Conservation (phyloP, 2,797 vertebrate species). For the Simalia tracyae region DNA sequence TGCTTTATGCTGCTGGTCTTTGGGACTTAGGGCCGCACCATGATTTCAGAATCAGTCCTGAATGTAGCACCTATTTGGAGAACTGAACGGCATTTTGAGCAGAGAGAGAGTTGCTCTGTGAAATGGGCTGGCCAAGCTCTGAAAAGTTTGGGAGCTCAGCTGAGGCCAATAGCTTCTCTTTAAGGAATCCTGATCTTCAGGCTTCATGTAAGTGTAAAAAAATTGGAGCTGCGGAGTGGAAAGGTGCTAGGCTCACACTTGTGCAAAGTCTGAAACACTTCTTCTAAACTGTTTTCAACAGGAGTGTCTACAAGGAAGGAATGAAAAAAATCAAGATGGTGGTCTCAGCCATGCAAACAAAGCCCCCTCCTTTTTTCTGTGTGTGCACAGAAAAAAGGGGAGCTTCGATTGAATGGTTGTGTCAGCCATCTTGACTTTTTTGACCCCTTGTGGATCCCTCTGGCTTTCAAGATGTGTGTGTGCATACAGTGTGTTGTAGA, state of each 20-base stretch:
- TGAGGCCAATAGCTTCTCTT: background rate
- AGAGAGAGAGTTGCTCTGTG: background rate
- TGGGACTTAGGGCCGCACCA: background rate
- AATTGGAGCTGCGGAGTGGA: background rate
- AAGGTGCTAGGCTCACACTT: background rate
- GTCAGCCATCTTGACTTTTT: no score
- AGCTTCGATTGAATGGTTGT: no score
- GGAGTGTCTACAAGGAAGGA: background rate
- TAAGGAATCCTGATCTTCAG: background rate
- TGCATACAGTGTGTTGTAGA: slow-evolving; percentile 28
- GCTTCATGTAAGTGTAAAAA: background rate
- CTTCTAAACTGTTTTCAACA: background rate
- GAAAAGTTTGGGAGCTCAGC: background rate
- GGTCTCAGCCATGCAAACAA: background rate
- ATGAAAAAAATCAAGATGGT: background rate
- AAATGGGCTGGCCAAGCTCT: background rate
- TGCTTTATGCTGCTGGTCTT: background rate
- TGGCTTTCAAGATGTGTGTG: no score
- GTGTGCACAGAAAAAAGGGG: background rate
- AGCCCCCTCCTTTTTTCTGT: background rate
- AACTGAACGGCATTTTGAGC: background rate
- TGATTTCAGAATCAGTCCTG: background rate
- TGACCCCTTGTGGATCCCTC: no score
- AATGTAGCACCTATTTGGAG: background rate
- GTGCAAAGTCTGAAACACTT: background rate